Base-by-base conservation (phyloP, 35 echinoderm and acorn worm genomes). In the Strongylocentrotus purpuratus region DNA sequence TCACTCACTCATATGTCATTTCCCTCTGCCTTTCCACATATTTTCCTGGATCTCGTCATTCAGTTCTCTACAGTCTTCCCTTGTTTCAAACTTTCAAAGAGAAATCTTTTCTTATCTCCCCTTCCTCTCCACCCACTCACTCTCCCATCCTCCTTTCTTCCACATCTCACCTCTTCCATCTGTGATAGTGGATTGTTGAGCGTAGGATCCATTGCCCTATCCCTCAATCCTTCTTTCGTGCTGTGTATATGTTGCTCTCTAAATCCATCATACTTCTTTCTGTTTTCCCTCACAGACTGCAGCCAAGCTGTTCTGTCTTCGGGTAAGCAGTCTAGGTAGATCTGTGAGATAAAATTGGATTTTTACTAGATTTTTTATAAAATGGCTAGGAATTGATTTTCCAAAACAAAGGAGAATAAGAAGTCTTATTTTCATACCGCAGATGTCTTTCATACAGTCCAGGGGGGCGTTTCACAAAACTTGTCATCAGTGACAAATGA, bases 101-200 rank as follows among this genome's bases (percentile, higher is more conserved):
- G 25, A 71, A 71, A 71, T 71, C 17, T 71, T 25, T 25, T 7
- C 61, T 71, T 5, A 28, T 25, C 35, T 41, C 35, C 61, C 22
- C 22, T 71, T 71, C 17, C 61, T 55, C 50, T 55, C 25, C 61
- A 71, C 61, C 35, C 35, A 41, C 35, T 41, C 35, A 41, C 35
- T 41, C n/a, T 41, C 35, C 35, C 48, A n/a, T n/a, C 13, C 6
- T 55, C 50, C 50, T 55, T 55, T 55, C 10, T 55, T 55, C 9
- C 10, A 86, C 9, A 31, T 88, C 96, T 96, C 92, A 99, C 98
- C 94, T 99, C 96, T 95, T 99, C 96, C 33, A 96, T 95, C 60
- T 97, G 98, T 61, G 97, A 99, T 2, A 99, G 95, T 0, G 98
- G 98, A 58, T 99, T 97, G 88, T 98, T 95, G 8, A 99, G 60